Evolutionary conservation across 2,113 vertebrate genomes (phyloP).

Genomic region (Hippolais icterina): DNA sequence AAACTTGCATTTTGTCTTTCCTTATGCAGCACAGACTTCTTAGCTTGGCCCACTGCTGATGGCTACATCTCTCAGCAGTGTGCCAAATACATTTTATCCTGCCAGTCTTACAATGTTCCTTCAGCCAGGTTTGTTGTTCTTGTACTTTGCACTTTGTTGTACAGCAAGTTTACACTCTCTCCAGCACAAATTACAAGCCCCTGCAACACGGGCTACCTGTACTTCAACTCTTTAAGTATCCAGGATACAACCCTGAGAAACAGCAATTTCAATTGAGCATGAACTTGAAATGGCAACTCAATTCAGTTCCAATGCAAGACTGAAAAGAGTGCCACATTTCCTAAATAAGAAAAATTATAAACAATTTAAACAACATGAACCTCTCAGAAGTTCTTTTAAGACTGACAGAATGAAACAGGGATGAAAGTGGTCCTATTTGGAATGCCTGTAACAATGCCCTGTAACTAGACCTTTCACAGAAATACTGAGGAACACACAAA

Average conservation of each 20-base stretch:
- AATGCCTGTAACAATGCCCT: background rate
- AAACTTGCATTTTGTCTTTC: background rate
- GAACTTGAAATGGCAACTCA: background rate
- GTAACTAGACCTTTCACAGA: background rate
- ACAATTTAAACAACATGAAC: background rate
- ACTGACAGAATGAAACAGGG: background rate
- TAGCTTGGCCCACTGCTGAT: background rate
- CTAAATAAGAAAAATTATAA: background rate
- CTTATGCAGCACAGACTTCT: background rate
- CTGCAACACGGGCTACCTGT: background rate
- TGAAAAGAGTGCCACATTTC: fast-evolving
- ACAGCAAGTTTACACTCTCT: background rate
- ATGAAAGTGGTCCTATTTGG: background rate
- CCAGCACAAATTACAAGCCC: background rate
- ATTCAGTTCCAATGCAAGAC: background rate
- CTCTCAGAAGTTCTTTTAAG: background rate
- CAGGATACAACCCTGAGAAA: background rate
- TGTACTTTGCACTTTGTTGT: background rate
- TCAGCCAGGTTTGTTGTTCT: background rate
- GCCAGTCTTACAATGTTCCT: background rate
- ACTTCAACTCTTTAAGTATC: background rate
- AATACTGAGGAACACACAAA: background rate
- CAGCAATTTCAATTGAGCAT: background rate
- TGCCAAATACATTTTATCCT: background rate
- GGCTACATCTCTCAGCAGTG: background rate